These are phyloP conservation scores for Motacilla tschutschensis DNA, from an alignment of 2,113 vertebrate species.

Conservation along the genomic window DNA sequence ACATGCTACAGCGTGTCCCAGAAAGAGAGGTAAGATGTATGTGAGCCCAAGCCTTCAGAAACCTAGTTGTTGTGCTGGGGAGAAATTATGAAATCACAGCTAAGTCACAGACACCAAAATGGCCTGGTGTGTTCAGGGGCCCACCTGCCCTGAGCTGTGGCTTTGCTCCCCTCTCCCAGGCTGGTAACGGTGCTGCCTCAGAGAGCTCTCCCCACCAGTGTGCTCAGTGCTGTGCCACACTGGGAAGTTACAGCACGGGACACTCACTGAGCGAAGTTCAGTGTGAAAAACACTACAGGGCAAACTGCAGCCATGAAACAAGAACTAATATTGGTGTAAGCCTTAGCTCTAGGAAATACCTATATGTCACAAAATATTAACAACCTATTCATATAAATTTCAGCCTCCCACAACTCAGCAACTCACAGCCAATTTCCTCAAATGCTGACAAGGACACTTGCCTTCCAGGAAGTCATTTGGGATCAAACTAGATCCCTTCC, in stretches of 20 bases:
- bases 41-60: background rate
- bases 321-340: background rate
- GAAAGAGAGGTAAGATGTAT: background rate
- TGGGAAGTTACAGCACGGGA: background rate
- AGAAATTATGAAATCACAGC: background rate
- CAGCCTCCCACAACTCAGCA: background rate
- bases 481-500: background rate
- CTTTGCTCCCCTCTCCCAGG: background rate
- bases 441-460: background rate
- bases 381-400: background rate
- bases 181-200: accelerated
- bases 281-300: background rate
- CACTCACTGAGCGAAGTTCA: background rate
- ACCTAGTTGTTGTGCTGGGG: background rate
- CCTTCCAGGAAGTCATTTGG: background rate
- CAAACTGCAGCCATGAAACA: background rate
- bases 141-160: background rate
- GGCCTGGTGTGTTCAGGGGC: background rate
- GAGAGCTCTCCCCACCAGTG: accelerated
- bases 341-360: background rate
- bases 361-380: background rate
- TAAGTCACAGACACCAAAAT: background rate
- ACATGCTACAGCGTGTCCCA: background rate
- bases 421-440: background rate
- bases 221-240: background rate